These are phyloP conservation scores for Caerostris extrusa DNA, from an alignment of 1,140 invertebrate genomes.

Conservation along the genomic window DNA sequence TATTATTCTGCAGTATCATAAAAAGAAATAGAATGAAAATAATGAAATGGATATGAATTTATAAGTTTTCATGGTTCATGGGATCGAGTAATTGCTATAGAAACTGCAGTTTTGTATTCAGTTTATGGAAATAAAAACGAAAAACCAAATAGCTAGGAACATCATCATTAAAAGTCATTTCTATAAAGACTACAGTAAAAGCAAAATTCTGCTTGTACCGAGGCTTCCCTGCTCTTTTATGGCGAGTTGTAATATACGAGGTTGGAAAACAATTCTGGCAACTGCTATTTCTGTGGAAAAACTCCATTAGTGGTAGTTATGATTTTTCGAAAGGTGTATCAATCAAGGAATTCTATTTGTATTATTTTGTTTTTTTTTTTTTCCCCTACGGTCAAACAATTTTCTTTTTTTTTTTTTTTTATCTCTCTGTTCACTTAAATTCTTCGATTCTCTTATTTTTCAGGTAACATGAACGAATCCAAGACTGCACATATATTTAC, in stretches of 20 bases:
- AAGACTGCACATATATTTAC: background rate
- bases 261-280: background rate
- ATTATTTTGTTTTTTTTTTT: background rate
- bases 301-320: conserved; percentile 58
- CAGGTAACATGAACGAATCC: background rate
- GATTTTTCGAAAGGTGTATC: conserved; percentile 50
- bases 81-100: background rate
- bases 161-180: conserved; percentile 46
- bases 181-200: background rate
- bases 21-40: background rate
- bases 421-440: background rate
- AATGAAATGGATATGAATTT: background rate
- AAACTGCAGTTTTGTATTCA: background rate
- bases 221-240: background rate
- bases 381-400: background rate
- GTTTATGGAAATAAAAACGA: background rate
- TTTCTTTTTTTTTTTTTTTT: background rate
- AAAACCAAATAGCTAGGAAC: background rate
- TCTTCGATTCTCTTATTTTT: background rate
- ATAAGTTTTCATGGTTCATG: background rate
- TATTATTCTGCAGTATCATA: conserved; percentile 1
- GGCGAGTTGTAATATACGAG: background rate
- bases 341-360: conserved; percentile 53
- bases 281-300: conserved; percentile 22
- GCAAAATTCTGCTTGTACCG: background rate